Conservation (phyloP, 2,888 invertebrate genomes). For the Deladenus siricidicola region DNA sequence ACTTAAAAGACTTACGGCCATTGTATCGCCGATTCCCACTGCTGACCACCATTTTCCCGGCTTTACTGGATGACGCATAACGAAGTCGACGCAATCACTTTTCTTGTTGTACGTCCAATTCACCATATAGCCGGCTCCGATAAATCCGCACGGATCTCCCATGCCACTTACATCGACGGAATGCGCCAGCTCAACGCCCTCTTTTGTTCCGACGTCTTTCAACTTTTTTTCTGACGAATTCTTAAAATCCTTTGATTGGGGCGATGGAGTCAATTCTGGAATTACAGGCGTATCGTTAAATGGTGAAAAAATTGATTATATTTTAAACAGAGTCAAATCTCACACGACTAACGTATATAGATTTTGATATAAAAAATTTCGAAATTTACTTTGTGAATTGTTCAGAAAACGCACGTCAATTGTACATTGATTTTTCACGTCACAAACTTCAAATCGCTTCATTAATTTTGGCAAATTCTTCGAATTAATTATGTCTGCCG, state of each 20-base stretch:
- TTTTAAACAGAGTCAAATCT: background rate
- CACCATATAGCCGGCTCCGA: constrained; percentile 21
- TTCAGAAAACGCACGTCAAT: constrained; percentile 8
- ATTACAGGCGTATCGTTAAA: no score
- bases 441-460: constrained; percentile 18
- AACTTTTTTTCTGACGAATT: background rate
- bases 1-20: constrained; percentile 32
- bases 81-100: constrained; percentile 28
- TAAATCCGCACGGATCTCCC: constrained; percentile 34
- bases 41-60: constrained; percentile 37
- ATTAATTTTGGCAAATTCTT: constrained; percentile 6
- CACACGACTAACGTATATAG: background rate
- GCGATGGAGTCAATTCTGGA: background rate
- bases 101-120: constrained; percentile 29
- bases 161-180: constrained; percentile 32
- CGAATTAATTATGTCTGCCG: constrained; percentile 12
- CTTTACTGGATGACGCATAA: constrained; percentile 26
- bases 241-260: background rate
- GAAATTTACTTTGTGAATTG: background rate
- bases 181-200: constrained; percentile 23
- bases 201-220: background rate
- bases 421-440: constrained; percentile 24
- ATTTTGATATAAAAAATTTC: background rate
- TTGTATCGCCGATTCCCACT: constrained; percentile 36
- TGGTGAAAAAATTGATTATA: background rate